Conservation (phyloP, 23 tunicate genomes). For the Diplosoma virens region DNA sequence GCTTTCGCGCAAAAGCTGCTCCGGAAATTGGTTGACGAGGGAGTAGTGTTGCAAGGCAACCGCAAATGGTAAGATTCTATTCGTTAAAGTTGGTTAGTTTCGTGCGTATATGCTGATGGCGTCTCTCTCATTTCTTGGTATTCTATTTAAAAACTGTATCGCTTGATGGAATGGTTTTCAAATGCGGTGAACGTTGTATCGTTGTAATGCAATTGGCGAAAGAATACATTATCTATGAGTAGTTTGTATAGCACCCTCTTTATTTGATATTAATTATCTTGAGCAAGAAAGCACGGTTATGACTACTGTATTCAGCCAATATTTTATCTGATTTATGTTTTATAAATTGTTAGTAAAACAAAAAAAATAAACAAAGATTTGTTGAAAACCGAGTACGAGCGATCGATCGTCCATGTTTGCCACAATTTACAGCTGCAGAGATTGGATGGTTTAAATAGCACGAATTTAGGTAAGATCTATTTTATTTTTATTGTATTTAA, state of each 20-base stretch:
- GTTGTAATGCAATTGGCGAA: no score
- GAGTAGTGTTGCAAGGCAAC: neutral
- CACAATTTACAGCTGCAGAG: conserved; percentile 34
- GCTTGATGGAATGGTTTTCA: no score
- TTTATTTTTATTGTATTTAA: no score
- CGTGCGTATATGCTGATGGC: no score
- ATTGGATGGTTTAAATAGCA: neutral
- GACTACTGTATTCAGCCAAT: neutral
- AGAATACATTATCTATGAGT: neutral
- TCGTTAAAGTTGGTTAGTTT: neutral
- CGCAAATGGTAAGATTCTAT: neutral
- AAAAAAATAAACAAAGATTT: neutral
- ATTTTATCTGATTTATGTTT: neutral
- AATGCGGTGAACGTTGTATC: no score
- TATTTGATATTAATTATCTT: neutral
- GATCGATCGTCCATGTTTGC: conserved; percentile 28
- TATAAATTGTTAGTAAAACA: conserved; percentile 3
- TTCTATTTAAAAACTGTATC: no score
- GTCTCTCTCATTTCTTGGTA: no score
- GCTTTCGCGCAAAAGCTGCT: neutral
- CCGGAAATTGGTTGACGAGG: neutral
- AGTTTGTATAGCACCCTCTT: neutral
- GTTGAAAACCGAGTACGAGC: conserved; percentile 8
- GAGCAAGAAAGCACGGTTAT: neutral
- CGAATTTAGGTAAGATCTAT: conserved; percentile 1